Conservation (phyloP, 2,113 vertebrate species). For the Psettodes erumei region DNA sequence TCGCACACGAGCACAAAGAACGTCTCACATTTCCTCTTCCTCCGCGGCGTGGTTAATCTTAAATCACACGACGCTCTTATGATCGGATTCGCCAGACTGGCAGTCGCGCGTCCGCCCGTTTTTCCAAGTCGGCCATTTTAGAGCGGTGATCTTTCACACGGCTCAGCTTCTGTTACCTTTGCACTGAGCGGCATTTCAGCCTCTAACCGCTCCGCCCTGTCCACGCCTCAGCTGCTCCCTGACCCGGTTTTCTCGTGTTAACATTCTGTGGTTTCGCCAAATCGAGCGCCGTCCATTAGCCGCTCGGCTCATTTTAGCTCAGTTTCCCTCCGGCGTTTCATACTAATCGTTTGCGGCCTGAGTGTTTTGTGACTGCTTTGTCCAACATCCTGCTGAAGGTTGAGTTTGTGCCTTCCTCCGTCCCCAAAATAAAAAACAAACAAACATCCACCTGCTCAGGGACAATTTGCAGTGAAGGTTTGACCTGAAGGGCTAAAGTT, state of each 20-base stretch:
- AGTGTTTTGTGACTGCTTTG: conserved; percentile 8
- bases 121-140: conserved; percentile 39
- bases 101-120: conserved; percentile 3
- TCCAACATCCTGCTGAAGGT: not conserved
- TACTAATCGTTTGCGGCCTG: not conserved
- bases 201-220: not conserved
- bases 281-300: conserved; percentile 43
- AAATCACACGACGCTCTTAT: conserved; percentile 49
- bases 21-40: conserved; percentile 25
- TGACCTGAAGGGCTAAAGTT: not conserved
- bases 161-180: not conserved
- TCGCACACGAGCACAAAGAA: conserved; percentile 24
- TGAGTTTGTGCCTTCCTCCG: not conserved
- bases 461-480: not conserved
- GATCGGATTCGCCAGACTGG: conserved; percentile 34
- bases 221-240: not conserved
- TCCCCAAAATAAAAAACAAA: not conserved
- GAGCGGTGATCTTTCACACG: not conserved
- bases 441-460: not conserved
- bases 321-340: conserved; percentile 3
- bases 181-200: not conserved
- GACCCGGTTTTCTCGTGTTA: not conserved
- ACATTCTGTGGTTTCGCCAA: not conserved
- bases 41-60: conserved; percentile 47
- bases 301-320: conserved; percentile 30